Evolutionary conservation across 1,140 invertebrate species (phyloP), one percentile per base, ranked within the genome.

Genomic region (Magallana angulata): DNA sequence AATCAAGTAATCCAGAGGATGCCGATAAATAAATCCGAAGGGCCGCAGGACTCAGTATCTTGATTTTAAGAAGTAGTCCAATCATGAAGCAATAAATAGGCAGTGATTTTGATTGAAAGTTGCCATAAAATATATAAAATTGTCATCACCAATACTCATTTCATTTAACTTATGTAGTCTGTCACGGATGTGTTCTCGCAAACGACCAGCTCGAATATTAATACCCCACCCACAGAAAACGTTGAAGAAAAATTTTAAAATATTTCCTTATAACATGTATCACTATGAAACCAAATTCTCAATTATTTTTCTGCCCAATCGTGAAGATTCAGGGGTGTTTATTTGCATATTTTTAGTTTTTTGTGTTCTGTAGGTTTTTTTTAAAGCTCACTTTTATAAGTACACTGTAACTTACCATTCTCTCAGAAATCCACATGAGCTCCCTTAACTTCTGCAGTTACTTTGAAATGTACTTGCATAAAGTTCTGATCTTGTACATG

Each of bases 111-210:
- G 68, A 76, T 30, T 30, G 68, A 76, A 76, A 30, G 68, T 76
- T 76, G 68, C 68, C 68, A 76, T 76, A 76, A 76, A 64, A 64
- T 11, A 12, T 18, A 30, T 76, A 76, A 76, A 76, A 76, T 76
- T 76, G 18, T 76, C 68, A 76, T 76, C 68, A 76, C 68, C 68
- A 76, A 76, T 76, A 76, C 68, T 76, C 68, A 76, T 76, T 76
- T 76, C 68, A 76, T 76, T 76, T 76, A 76, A 76, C 4, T 76
- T 76, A 76, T 76, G 68, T 76, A 76, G 24, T 30, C 36, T 48
- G 36, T 48, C 24, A 30, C 36, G 14, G 24, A 76, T 36, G 68
- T 76, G 18, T 76, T 76, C 18, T 76, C 8, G 36, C 14, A 76
- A 18, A 18, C 36, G 68, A 76, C 68, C 68, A 76, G 68, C 36